These are phyloP conservation scores for Pelosia muscerda DNA, from an alignment of 2,888 invertebrate genomes.

Conservation along the genomic window DNA sequence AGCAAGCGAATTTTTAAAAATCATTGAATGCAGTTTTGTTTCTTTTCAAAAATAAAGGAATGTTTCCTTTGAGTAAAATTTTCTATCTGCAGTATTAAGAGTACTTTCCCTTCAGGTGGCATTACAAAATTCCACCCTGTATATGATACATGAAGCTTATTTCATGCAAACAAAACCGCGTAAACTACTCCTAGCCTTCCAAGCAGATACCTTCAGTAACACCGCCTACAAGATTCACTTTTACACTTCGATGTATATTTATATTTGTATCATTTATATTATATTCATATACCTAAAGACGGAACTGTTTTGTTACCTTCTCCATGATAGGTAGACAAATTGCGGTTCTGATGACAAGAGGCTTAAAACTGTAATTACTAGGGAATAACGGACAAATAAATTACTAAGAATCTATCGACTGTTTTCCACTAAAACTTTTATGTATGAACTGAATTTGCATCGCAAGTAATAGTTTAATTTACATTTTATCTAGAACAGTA, in stretches of 20 bases:
- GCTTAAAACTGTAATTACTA: conserved; percentile 66
- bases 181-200: conserved; percentile 20
- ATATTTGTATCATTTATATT: background rate
- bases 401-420: conserved; percentile 77
- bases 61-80: too few relatives aligned
- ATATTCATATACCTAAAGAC: background rate
- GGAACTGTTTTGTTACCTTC: background rate
- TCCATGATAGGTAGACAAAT: background rate
- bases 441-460: conserved; percentile 48
- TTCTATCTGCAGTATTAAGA: too few relatives aligned
- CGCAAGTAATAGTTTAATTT: conserved; percentile 49
- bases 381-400: conserved; percentile 79
- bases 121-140: too few relatives aligned
- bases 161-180: conserved; percentile 14
- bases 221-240: conserved; percentile 34
- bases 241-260: conserved; percentile 5
- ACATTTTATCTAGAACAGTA: conserved; percentile 44
- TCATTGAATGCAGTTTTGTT: too few relatives aligned
- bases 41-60: too few relatives aligned
- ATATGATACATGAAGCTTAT: background rate
- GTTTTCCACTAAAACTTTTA: conserved; percentile 68
- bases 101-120: too few relatives aligned
- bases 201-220: conserved; percentile 37
- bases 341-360: conserved; percentile 54
- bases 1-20: too few relatives aligned